Evolutionary conservation across 2,797 vertebrate species (phyloP).

Genomic region (Neopelma chrysocephalum): DNA sequence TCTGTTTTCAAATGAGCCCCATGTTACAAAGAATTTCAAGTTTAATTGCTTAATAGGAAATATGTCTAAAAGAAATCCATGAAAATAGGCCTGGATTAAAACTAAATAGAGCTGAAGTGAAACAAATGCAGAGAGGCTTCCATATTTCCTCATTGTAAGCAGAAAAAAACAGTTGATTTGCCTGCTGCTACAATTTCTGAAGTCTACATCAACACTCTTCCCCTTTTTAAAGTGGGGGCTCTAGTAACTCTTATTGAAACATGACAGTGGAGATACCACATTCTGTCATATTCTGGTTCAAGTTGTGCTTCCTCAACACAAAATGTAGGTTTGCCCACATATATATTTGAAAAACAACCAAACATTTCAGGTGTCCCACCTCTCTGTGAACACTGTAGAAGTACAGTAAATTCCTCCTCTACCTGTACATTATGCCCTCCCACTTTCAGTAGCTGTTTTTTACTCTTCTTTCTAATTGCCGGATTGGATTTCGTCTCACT

Average conservation of each 20-base stretch:
- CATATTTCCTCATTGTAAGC: background rate
- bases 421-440: background rate
- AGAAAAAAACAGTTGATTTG: background rate
- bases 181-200: background rate
- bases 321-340: background rate
- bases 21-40: background rate
- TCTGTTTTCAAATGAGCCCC: background rate
- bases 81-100: background rate
- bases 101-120: background rate
- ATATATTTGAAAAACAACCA: background rate
- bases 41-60: background rate
- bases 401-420: background rate
- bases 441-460: background rate
- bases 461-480: background rate
- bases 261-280: background rate
- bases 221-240: background rate
- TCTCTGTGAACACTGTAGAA: background rate
- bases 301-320: background rate
- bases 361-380: background rate
- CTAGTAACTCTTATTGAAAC: background rate
- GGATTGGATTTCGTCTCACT: background rate
- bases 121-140: background rate
- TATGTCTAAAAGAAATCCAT: background rate
- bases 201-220: background rate
- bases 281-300: background rate